Base-by-base conservation (phyloP, 2,797 vertebrate genomes). In the Apodemus agrarius region DNA sequence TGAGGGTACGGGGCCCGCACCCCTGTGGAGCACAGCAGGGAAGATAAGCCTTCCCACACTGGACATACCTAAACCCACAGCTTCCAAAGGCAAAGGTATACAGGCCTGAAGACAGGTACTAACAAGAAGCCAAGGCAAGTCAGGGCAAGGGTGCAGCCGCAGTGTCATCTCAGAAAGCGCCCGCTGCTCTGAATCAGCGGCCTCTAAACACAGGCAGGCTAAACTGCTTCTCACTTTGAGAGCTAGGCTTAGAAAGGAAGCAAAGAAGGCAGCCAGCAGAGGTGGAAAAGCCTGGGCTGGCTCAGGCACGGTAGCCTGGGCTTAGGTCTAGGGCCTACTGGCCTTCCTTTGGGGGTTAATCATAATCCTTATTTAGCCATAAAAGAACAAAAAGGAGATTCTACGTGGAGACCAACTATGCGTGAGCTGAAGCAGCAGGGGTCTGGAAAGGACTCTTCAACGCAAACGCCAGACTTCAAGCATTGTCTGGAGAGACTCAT, bases 331-430 rank as follows among this genome's bases (percentile, higher is more conserved):
- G 17, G 7, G 40, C 72, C 79, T 81, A 72, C 31, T 72, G 78
- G 94, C 57, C 90, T 97, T 96, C 90, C 94, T 95, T 96, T 93
- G 80, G 78, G 76, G 74, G 91, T 90, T 96, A 97, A 94, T 79
- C 83, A 94, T 72, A 93, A 86, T 95, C 67, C 91, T 69, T 94
- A 95, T 93, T 81, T 90, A 86, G 95, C 94, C 83, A 94, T 89
- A 97, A 61, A 69, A 63, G 40, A 43, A 88, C 37, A 90, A 14
- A 46, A 57, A 86, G 26, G 49, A 65, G 85, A 40, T 4, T 61
- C 87, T 43, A 88, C 0, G 57, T 43, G 61, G 74, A 91, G 72
- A 65, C 92, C 16, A 84, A 24, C 3, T 1, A 40, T 79, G 92
- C 69, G 57, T 89, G 75, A 83, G 93, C 94, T 40, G 74, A 94